Percentiles rank a stretch among this genome's conserved stretches.
These are phyloP conservation scores for Conops quadrifasciatus DNA, from an alignment of 2,888 invertebrate genomes.

Conservation along the genomic window DNA sequence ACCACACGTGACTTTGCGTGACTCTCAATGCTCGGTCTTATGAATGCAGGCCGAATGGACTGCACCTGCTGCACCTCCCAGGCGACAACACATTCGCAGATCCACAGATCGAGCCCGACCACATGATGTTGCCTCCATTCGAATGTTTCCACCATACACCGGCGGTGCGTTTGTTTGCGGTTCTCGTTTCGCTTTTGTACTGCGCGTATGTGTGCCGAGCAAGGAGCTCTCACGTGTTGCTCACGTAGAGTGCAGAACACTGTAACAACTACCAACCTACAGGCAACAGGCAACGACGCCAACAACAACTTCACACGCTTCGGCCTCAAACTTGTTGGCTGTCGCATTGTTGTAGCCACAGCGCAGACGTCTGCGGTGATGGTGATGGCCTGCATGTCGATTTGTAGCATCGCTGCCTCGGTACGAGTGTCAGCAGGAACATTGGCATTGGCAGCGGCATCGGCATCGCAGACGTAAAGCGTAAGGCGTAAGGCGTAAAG, in stretches of 20 bases:
- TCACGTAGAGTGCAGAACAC: not conserved
- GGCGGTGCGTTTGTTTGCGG: conserved; percentile 2
- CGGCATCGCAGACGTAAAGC: conserved; percentile 21
- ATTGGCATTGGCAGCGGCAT: conserved; percentile 18
- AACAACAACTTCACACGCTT: conserved; percentile 18
- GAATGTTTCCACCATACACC: not conserved
- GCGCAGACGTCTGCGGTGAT: not conserved
- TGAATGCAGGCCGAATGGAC: conserved; percentile 14
- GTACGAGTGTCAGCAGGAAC: conserved; percentile 3
- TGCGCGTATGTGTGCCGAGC: not conserved
- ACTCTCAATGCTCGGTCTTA: not conserved
- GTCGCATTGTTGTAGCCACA: conserved; percentile 3
- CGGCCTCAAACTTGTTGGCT: conserved; percentile 18
- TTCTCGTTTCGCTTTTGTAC: not conserved
- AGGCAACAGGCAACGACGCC: not conserved
- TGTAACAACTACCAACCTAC: conserved; percentile 8
- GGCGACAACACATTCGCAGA: not conserved
- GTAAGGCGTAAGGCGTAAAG: conserved; percentile 27
- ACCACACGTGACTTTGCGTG: not conserved
- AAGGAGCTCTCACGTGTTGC: conserved; percentile 20
- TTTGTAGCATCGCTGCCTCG: conserved; percentile 20
- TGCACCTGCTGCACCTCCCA: conserved; percentile 29
- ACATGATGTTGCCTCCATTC: not conserved
- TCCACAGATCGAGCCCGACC: not conserved
- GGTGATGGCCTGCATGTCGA: conserved; percentile 29